Conservation (phyloP, 2,113 vertebrate genomes). For the Chiloscyllium plagiosum region DNA sequence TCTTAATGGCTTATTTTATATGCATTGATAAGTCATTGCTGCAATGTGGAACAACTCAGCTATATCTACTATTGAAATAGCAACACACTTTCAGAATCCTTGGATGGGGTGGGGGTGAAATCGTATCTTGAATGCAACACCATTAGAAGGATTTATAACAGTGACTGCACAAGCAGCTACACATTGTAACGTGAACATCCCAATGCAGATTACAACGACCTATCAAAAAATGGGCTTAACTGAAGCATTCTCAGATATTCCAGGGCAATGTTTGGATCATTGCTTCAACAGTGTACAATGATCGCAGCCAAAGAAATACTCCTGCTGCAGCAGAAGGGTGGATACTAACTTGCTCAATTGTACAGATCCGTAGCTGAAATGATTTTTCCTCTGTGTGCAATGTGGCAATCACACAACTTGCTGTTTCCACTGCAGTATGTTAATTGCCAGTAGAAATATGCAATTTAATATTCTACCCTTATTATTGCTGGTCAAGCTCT, state of each 20-base stretch:
- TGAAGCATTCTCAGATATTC: neutral
- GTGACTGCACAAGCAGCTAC: neutral
- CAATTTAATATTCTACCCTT: neutral
- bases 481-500: neutral
- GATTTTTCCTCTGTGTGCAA: neutral
- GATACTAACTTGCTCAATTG: neutral
- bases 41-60: too few relatives aligned
- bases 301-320: neutral
- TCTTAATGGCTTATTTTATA: too few relatives aligned
- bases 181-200: neutral
- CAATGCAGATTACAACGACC: neutral
- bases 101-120: neutral
- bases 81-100: neutral
- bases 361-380: neutral
- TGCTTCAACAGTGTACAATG: neutral
- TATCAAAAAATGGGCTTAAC: neutral
- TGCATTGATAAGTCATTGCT: too few relatives aligned
- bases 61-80: too few relatives aligned
- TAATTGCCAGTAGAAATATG: neutral
- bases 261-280: neutral
- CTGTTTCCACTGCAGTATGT: neutral
- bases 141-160: neutral
- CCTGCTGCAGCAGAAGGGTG: neutral
- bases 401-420: neutral
- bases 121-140: neutral